These are phyloP conservation scores for Hydraecia micacea DNA, from an alignment of 2,888 invertebrate species.

Conservation along the genomic window DNA sequence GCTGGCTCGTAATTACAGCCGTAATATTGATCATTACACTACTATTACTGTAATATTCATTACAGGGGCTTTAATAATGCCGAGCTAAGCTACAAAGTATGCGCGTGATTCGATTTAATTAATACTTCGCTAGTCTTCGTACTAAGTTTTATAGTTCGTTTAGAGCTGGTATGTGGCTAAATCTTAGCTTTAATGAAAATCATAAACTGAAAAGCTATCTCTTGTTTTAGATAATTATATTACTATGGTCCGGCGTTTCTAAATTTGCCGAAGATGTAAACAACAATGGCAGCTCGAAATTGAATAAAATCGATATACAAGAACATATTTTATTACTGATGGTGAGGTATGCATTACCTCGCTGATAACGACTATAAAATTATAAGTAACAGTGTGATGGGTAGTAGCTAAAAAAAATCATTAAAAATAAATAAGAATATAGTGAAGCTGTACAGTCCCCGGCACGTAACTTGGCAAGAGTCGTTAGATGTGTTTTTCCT, in stretches of 20 bases:
- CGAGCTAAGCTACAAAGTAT: constrained; percentile 71
- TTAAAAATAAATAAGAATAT: not conserved
- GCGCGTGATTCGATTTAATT: constrained; percentile 69
- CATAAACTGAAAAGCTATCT: constrained; percentile 45
- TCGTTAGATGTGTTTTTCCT: no score
- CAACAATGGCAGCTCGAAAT: no score
- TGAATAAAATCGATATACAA: no score
- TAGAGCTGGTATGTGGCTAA: constrained; percentile 39
- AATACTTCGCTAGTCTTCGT: constrained; percentile 53
- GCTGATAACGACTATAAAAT: not conserved
- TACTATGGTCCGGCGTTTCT: no score
- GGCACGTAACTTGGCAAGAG: no score
- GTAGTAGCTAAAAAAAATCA: not conserved
- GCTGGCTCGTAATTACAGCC: constrained; percentile 69
- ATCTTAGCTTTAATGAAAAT: constrained; percentile 43
- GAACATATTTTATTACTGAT: no score
- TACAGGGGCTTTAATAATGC: constrained; percentile 67
- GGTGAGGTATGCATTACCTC: no score
- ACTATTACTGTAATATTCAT: constrained; percentile 63
- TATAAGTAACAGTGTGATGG: not conserved
- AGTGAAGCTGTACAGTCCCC: not conserved
- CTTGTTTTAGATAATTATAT: constrained; percentile 3
- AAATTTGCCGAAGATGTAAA: no score
- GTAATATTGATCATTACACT: constrained; percentile 75
- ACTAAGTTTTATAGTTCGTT: constrained; percentile 47